Evolutionary conservation across 2,888 invertebrate genomes (phyloP), one percentile per base, ranked within the genome.

Genomic region (Dynastes tityus): DNA sequence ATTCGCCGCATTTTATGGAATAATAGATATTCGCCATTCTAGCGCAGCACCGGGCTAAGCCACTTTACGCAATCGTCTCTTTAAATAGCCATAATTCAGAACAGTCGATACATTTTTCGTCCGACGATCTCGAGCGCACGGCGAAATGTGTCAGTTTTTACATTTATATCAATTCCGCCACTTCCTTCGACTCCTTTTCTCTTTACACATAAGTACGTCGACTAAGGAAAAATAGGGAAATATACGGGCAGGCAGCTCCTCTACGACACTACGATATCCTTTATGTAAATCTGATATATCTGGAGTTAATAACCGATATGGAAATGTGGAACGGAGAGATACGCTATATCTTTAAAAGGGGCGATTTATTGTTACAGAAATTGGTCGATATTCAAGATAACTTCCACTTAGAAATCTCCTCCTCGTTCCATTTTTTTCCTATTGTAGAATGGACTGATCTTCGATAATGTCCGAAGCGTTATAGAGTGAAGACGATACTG

Each of bases 1-100:
- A 85, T 84, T 79, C 83, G 77, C 81, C 82, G 79, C 84, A 84
- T 85, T 85, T 83, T 83, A 85, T 85, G 85, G 85, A 86, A 82
- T 85, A 85, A 85, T 84, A 84, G 83, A 80, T 82, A 81, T 84
- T 84, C 84, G 83, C 79, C 79, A 5, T 37, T 37, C 32, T 37
- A 37, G 32, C 32, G 78, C 40, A 8, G 16, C 58, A 49, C 40
- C n/a, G 77, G 67, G 73, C 78, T 80, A 80, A 82, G 81, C 81
- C 82, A 83, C 83, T 84, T 83, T 83, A 81, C 81, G 81, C 82
- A 83, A 83, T 81, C 80, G 82, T 81, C 80, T 82, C 82, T 81
- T 76, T 67, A 75, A 81, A 80, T 49, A 67, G 80, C 75, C 79
- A 82, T 83, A 81, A 81, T 82, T 83, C 80, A 83, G 78, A 77